These are phyloP conservation scores for Drosophila pachea DNA, from an alignment of 1,140 invertebrate genomes.

Conservation along the genomic window DNA sequence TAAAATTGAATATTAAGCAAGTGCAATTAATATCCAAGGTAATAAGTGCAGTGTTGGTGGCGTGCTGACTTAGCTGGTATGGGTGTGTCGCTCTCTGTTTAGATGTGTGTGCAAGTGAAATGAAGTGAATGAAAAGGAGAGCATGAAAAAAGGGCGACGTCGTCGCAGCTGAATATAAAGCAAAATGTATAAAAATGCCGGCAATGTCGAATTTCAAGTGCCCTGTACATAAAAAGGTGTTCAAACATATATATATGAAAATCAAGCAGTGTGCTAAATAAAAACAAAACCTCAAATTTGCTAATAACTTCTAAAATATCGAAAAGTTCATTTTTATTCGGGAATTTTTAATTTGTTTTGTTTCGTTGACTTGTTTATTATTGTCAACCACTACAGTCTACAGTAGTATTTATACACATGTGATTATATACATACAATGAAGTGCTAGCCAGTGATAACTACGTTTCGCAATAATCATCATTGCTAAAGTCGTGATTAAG, in stretches of 20 bases:
- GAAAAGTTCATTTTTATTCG: slow-evolving; percentile 72
- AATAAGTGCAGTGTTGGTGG: slow-evolving; percentile 34
- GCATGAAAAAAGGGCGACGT: slow-evolving; percentile 63
- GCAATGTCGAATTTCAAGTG: slow-evolving; percentile 66
- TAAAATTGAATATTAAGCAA: slow-evolving; percentile 31
- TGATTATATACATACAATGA: background rate
- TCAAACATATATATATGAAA: background rate
- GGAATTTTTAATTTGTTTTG: slow-evolving; percentile 72
- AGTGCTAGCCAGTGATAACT: slow-evolving; percentile 29
- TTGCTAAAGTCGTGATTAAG: slow-evolving; percentile 13
- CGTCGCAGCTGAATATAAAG: slow-evolving; percentile 37
- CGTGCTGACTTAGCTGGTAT: slow-evolving; percentile 41
- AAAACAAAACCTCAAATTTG: slow-evolving; percentile 35
- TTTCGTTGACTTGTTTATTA: slow-evolving; percentile 72
- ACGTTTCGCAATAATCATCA: slow-evolving; percentile 43
- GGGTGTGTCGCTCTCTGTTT: slow-evolving; percentile 33
- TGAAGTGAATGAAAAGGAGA: slow-evolving; percentile 47
- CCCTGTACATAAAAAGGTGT: slow-evolving; percentile 33
- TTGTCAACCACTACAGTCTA: slow-evolving; percentile 6
- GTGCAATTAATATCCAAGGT: slow-evolving; percentile 47
- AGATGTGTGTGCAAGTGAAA: slow-evolving; percentile 29
- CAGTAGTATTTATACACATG: background rate
- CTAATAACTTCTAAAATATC: slow-evolving; percentile 36
- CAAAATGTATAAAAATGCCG: slow-evolving; percentile 66
- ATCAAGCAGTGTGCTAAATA: slow-evolving; percentile 41